phyloP scores from a whole-genome alignment of 2,113 vertebrate species.

The Gavialis gangeticus region DNA sequence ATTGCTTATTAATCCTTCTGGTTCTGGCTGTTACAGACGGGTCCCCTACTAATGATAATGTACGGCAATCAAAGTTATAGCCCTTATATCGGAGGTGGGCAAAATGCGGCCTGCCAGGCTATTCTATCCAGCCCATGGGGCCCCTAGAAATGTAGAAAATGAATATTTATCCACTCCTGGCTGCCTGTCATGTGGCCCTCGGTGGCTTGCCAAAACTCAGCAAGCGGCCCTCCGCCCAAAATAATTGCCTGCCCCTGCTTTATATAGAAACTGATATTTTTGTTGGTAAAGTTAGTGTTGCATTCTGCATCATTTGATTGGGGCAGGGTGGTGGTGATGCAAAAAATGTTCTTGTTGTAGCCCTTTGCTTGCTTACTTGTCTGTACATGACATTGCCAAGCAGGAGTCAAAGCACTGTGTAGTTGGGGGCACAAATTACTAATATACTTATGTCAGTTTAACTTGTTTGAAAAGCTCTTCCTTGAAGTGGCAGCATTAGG shows the following conservation, averaged over 20 bases:
- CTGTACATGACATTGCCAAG: neutral
- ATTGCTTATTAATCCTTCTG: no score
- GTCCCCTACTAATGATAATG: no score
- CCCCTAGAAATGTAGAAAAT: no score
- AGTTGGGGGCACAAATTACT: slow-evolving; percentile 5
- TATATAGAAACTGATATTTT: slow-evolving; percentile 21
- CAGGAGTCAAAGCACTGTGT: neutral
- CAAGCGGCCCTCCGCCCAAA: no score
- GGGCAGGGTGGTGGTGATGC: neutral
- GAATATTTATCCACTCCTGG: no score
- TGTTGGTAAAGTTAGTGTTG: neutral
- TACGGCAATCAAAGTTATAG: no score
- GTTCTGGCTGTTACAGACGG: no score
- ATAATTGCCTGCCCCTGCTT: neutral
- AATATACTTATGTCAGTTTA: neutral
- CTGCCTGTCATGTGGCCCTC: no score
- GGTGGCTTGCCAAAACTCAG: no score
- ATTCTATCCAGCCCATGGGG: no score
- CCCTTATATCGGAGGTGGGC: no score
- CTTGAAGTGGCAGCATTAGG: slow-evolving; percentile 24
- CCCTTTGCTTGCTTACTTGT: neutral
- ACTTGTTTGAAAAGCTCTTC: slow-evolving; percentile 7
- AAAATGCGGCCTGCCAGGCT: no score
- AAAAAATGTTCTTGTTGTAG: slow-evolving; percentile 5
- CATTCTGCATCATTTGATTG: neutral